These are phyloP conservation scores for Drosophila kikkawai DNA, from an alignment of 1,140 invertebrate species.

Conservation along the genomic window DNA sequence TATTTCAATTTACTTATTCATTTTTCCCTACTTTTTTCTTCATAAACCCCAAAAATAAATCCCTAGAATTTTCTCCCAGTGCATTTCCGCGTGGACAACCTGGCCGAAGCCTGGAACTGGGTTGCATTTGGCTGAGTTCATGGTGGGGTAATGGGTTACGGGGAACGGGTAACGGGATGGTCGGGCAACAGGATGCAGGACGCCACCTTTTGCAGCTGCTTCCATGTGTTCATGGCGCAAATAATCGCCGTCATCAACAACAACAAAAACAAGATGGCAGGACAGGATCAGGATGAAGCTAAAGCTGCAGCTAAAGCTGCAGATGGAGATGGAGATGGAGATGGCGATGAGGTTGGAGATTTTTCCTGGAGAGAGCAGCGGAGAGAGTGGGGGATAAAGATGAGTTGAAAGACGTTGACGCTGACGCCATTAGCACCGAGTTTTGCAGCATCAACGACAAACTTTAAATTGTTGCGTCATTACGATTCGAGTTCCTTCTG, in stretches of 20 bases:
- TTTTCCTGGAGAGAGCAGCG: not conserved
- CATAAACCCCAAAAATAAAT: not conserved
- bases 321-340: no score
- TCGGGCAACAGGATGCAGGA: constrained; percentile 61
- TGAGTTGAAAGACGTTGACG: constrained; percentile 71
- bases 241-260: constrained; percentile 79
- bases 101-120: constrained; percentile 13
- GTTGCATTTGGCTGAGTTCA: constrained; percentile 21
- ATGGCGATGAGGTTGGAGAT: constrained; percentile 9
- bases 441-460: constrained; percentile 83
- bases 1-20: no score
- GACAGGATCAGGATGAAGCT: constrained; percentile 36
- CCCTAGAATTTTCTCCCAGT: not conserved
- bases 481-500: constrained; percentile 69
- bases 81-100: constrained; percentile 44
- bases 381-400: constrained; percentile 35
- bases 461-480: constrained; percentile 83
- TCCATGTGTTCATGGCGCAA: constrained; percentile 79
- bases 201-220: constrained; percentile 76
- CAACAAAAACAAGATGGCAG: constrained; percentile 42
- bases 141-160: constrained; percentile 26
- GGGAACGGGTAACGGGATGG: not conserved
- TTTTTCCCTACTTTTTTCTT: no score
- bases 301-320: not conserved
- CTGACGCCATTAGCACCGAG: constrained; percentile 80